These are phyloP conservation scores for Dromas ardeola DNA, from an alignment of 2,113 vertebrate genomes.

Conservation along the genomic window DNA sequence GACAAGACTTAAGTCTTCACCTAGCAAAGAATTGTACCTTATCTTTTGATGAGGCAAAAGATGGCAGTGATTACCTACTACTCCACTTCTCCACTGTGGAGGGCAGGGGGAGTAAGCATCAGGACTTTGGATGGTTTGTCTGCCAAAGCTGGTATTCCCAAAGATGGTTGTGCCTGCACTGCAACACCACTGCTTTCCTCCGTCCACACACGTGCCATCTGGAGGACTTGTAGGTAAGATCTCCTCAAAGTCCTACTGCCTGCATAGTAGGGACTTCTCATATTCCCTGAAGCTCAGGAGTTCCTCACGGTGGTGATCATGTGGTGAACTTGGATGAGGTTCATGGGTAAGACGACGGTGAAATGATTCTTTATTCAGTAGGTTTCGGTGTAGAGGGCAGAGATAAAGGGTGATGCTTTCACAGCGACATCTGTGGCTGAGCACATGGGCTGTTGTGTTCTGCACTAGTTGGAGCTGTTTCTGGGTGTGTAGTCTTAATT, in stretches of 20 bases:
- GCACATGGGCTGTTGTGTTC: not conserved
- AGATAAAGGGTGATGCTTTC: not conserved
- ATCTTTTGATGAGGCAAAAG: not conserved
- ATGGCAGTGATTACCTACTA: not conserved
- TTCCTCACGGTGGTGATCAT: not conserved
- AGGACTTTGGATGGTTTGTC: not conserved
- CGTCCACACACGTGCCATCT: fast-evolving
- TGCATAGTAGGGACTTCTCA: not conserved
- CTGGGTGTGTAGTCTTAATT: not conserved
- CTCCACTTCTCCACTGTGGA: not conserved
- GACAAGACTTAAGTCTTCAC: not conserved
- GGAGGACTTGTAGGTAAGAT: not conserved
- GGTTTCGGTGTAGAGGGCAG: not conserved
- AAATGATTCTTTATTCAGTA: not conserved
- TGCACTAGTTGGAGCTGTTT: not conserved
- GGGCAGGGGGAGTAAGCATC: not conserved
- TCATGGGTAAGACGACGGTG: not conserved
- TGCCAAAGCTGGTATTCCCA: not conserved
- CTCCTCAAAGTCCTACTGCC: not conserved
- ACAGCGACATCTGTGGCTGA: not conserved
- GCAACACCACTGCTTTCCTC: not conserved
- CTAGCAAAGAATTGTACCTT: fast-evolving
- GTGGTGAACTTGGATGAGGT: not conserved
- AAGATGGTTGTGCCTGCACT: not conserved
- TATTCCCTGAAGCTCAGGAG: not conserved